Base-by-base conservation (phyloP, 1,140 invertebrate genomes). In the Aricia agestis region DNA sequence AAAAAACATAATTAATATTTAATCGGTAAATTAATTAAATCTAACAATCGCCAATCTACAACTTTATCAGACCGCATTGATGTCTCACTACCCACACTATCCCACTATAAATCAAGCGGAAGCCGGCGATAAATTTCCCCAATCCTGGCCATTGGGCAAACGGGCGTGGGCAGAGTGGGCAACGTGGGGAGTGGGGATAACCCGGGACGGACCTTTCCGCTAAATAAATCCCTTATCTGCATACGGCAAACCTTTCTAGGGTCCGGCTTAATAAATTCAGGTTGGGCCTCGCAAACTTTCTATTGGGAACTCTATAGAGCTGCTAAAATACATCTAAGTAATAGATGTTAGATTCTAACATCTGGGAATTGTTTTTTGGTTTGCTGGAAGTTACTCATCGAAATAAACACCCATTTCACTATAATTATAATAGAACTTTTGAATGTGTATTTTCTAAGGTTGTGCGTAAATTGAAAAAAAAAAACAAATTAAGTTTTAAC, bases 221-320 rank as follows among this genome's bases (percentile, higher is more conserved):
- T 91, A 89, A 90, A 91, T 91, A 91, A 91, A 91, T 91, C 87
- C 86, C 89, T 91, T 91, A 91, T 91, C 89, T 91, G 86, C 87
- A 91, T 91, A 90, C 85, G 87, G 87, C 89, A 88, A 90, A 91
- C 89, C 89, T 91, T 91, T 87, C 85, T 83, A 86, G 86, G 89
- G 87, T 91, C 89, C 89, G 77, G 87, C 85, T 90, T 90, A 91
- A 91, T 91, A 91, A 91, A 91, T 91, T 90, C 89, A 90, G 83
- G 87, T 91, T 90, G 89, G 87, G 89, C 82, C 78, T 83, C 78
- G 78, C 78, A 72, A 88, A 89, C 75, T 90, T 90, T 89, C 78
- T 79, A 74, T 69, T 67, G 74, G 78, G 74, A 77, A 17, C 70
- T 72, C 19, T 79, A 80, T 76, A 69, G 87, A 84, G 87, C 25